Base-by-base conservation (phyloP, 1,140 invertebrate genomes). In the Magallana gigas region DNA sequence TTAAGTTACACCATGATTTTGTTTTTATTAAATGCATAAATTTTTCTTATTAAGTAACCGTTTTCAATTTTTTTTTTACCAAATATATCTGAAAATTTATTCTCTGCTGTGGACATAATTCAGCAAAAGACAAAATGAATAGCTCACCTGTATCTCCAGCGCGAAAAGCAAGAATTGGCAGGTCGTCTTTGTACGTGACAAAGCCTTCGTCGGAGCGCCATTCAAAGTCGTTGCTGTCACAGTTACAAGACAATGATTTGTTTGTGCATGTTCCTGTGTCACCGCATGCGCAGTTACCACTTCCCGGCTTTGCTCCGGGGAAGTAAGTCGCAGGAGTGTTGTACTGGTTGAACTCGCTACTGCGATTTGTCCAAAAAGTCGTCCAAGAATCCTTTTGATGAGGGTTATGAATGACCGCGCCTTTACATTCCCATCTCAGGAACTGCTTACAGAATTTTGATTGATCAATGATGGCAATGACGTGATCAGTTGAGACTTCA, bases 101-200 rank as follows among this genome's bases (percentile, higher is more conserved):
- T 48, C 36, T 48, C 36, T 48, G 36, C 36, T 4, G 5, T 5
- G 36, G 36, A 48, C 36, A 48, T 48, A 23, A 48, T 48, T 48
- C 2, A 48, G 3, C 36, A 48, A 48, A 48, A 48, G 3, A 48
- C 36, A 48, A 48, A 48, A 48, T 48, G 36, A 48, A 48, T 48
- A 48, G 36, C 84, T 91, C 89, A 93, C 93, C 93, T 90, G 92
- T 93, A 60, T 93, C 92, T 14, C 93, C 93, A 71, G 92, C 92
- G 76, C 86, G 83, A 58, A 93, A 92, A n/a, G 87, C 90, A 23
- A 88, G 90, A 4, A 93, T 89, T 0, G 93, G 93, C 14, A 93
- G 87, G 68, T 93, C 92, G 18, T 87, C 64, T 81, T 92, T 93
- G 81, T 91, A 90, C 1, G 90, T 92, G n/a, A 93, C 60, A 59